Conservation (phyloP, 1,140 invertebrate species). For the Holotrichia oblita region DNA sequence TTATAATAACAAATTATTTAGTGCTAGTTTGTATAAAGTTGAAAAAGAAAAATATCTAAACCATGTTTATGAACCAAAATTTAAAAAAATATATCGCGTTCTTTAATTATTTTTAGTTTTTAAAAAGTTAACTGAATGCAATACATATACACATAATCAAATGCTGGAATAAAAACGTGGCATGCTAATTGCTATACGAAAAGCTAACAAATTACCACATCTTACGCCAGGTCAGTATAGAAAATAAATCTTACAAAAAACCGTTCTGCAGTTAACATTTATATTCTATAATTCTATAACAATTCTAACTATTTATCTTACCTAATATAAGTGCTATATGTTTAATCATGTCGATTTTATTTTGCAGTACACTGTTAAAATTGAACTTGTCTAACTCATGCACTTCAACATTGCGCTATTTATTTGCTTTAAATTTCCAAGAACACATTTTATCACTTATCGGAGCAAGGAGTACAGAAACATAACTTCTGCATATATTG, state of each 20-base stretch:
- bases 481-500: neutral
- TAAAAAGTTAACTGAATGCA: no score
- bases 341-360: conserved; percentile 19
- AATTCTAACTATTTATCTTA: neutral
- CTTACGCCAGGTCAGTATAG: neutral
- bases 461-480: neutral
- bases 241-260: neutral
- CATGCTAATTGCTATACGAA: neutral
- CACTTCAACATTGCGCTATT: neutral
- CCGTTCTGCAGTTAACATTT: no score
- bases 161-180: no score
- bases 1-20: no score
- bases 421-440: neutral
- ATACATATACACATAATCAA: no score
- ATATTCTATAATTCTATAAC: no score
- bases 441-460: neutral
- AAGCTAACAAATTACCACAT: conserved; percentile 2
- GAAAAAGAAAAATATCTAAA: no score
- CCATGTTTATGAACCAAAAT: no score
- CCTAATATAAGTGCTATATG: conserved; percentile 29
- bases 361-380: neutral
- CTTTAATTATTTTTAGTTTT: no score
- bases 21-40: no score
- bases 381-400: neutral
- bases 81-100: no score